Evolutionary conservation across 2,888 invertebrate genomes (phyloP), one percentile per base, ranked within the genome.

Genomic region (Ceratothoa steindachneri): DNA sequence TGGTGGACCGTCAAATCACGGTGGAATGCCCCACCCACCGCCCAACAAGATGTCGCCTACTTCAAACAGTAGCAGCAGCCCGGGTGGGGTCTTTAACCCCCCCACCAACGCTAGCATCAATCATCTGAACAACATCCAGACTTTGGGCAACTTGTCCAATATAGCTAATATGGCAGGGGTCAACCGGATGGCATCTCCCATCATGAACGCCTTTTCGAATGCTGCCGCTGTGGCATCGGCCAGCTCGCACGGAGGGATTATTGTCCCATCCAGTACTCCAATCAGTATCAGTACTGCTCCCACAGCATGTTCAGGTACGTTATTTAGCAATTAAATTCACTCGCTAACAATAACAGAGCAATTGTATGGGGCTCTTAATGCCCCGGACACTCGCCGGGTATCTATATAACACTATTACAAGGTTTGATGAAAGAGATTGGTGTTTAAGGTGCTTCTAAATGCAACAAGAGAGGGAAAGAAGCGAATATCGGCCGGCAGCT

Each of bases 161-260:
- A 60, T 60, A 24, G 60, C 60, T 60, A 60, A 60, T 24, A 60
- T 60, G 2, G 60, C 60, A 22, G 60, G 22, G 12, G 60, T 24
- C 1, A 60, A 60, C 27, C n/a, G 60, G 22, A 60, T 60, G 60
- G 24, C 12, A 12, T 60, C 60, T 22, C 60, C 60, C 27, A n/a
- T 60, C 12, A 24, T 24, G 22, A 60, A 60, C 24, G 60, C 60
- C 12, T 60, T 60, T 24, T 22, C n/a, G 12, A 60, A 60, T 24
- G n/a, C 27, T 24, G 12, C 60, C 12, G 12, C 60, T 22, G n/a
- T 24, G 1, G 12, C 60, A 15, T n/a, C 27, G 1, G 27, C 60
- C 19, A 60, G 60, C 60, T n/a, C n/a, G n/a, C n/a, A 60, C 24
- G 60, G 60, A 60, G 60, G 60, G 9, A 60, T n/a, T 60, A n/a